phyloP scores from a whole-genome alignment of 1,140 invertebrate genomes.

The Heliconius congener region DNA sequence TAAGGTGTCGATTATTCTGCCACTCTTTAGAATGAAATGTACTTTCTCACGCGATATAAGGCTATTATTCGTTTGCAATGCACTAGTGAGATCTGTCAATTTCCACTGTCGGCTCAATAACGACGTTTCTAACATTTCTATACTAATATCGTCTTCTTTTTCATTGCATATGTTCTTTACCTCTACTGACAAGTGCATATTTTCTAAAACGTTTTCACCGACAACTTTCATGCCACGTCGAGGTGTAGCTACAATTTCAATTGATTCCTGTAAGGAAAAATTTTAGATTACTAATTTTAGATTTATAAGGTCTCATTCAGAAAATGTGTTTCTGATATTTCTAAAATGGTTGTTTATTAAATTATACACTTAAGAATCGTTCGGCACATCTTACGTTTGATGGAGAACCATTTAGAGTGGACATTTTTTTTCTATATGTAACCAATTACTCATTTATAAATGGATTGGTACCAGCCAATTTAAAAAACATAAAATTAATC shows the following conservation, averaged over 20 bases:
- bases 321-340: no score
- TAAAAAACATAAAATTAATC: no score
- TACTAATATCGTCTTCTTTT: constrained; percentile 55
- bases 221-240: constrained; percentile 58
- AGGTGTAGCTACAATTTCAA: constrained; percentile 68
- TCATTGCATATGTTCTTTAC: constrained; percentile 74
- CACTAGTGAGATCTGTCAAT: constrained; percentile 56
- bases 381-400: no score
- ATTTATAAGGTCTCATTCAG: no score
- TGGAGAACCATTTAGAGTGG: no score
- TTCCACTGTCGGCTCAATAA: constrained; percentile 76
- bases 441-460: no score
- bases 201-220: constrained; percentile 56
- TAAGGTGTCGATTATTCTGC: constrained; percentile 52
- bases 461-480: no score
- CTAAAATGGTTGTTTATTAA: no score
- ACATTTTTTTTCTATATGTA: no score
- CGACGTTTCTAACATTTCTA: constrained; percentile 71
- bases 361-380: no score
- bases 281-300: neutral
- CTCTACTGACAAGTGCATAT: constrained; percentile 68
- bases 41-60: constrained; percentile 67
- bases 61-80: constrained; percentile 48
- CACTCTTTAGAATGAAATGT: constrained; percentile 68
- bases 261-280: constrained; percentile 60